Base-by-base conservation (phyloP, 2,113 vertebrate genomes). In the Vombatus ursinus region DNA sequence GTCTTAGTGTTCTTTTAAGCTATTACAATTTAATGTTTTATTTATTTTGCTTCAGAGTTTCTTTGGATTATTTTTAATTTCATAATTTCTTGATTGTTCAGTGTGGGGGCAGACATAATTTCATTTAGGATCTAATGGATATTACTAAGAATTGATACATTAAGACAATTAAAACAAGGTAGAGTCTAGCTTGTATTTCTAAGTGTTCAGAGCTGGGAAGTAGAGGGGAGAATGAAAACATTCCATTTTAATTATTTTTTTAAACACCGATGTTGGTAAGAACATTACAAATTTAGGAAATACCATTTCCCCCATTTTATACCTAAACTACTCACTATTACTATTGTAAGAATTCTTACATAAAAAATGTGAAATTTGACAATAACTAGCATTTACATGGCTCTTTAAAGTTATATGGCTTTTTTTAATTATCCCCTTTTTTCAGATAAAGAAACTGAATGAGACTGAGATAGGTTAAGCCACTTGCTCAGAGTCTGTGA, bases 251-350 rank as follows among this genome's bases (percentile, higher is more conserved):
- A 28, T 37, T 95, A n/a, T n/a, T 92, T n/a, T 92, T 90, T 12
- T 12, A 31, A 61, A 93, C 50, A 94, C 94, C 91, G 94, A 97
- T 93, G 95, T 84, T 97, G 93, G 93, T 97, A 95, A 97, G 96
- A 97, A 96, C 94, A 0, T n/a, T 93, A 93, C 93, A 95, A 97
- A 97, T 97, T 97, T 95, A 94, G 95, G 92, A 98, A 97, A 94
- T 97, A 96, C 93, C 97, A 96, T 26, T 90, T 96, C 16, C 95
- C 68, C 96, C 97, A 96, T 97, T 97, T 96, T 96, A 89, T 68
- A 95, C 90, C 51, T 92, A 96, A 95, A 94, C 0, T 92, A 94
- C 95, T 97, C 94, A 97, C 96, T 68, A 92, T 95, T 95, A 91
- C 52, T 53, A 95, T 77, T 91, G 48, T 8, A 25, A 94, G 84